phyloP scores from a whole-genome alignment of 2,113 vertebrate genomes.

The Takifugu bimaculatus region DNA sequence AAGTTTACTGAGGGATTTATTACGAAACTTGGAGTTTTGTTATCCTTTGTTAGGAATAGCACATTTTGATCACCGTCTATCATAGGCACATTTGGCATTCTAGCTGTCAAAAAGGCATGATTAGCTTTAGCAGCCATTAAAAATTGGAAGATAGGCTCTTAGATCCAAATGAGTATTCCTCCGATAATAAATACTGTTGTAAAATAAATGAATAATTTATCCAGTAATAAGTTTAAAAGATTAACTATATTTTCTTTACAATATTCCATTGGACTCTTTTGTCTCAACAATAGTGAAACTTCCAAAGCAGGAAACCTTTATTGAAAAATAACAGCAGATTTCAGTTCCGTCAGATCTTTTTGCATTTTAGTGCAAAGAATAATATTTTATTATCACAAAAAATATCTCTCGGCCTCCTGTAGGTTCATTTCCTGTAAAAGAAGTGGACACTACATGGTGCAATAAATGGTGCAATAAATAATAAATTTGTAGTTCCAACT shows the following conservation, averaged over 20 bases:
- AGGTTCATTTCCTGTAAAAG: no score
- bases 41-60: conserved; percentile 41
- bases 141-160: conserved; percentile 31
- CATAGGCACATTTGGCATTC: conserved; percentile 33
- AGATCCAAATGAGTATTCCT: conserved; percentile 49
- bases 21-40: conserved; percentile 34
- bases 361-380: no score
- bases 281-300: conserved; percentile 39
- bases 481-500: no score
- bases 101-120: conserved; percentile 49
- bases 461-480: no score
- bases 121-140: conserved; percentile 59
- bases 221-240: conserved; percentile 55
- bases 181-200: conserved; percentile 41
- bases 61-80: conserved; percentile 26
- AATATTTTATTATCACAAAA: no score
- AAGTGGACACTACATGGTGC: no score
- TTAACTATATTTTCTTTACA: conserved; percentile 62
- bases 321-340: conserved; percentile 40
- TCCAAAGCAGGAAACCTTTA: conserved; percentile 13
- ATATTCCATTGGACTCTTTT: conserved; percentile 50
- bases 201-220: conserved; percentile 68
- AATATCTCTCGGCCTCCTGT: no score
- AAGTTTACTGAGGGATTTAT: conserved; percentile 20
- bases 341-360: no score